Evolutionary conservation across 2,797 vertebrate genomes (phyloP).

Genomic region (Geotrypetes seraphini): DNA sequence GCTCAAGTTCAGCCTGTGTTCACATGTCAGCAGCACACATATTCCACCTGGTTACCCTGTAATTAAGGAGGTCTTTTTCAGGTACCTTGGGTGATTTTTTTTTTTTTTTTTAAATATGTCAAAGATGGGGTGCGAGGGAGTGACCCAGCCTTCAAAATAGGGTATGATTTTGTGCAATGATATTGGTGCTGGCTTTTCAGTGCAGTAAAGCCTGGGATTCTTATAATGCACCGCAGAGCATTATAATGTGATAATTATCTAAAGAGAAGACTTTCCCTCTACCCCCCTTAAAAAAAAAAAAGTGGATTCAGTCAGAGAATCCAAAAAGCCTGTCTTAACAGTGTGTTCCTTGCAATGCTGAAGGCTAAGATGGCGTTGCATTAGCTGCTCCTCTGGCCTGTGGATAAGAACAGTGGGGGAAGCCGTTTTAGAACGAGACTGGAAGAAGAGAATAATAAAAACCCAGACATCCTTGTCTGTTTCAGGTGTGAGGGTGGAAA

Average conservation of each 20-base stretch:
- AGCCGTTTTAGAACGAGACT: slow-evolving; percentile 34
- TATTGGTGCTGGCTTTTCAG: slow-evolving; percentile 49
- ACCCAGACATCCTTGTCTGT: slow-evolving; percentile 12
- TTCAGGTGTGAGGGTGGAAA: slow-evolving; percentile 41
- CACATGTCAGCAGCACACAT: slow-evolving; percentile 86
- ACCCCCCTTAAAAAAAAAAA: too few relatives aligned
- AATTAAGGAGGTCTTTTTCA: slow-evolving; percentile 67
- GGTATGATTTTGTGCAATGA: slow-evolving; percentile 45
- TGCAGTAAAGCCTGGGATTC: slow-evolving; percentile 42
- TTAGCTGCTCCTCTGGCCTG: slow-evolving; percentile 57
- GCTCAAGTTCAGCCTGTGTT: slow-evolving; percentile 95
- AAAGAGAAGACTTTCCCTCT: slow-evolving; percentile 28
- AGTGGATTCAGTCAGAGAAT: slow-evolving; percentile 47
- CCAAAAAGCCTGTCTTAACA: slow-evolving; percentile 55
- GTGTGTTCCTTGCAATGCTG: slow-evolving; percentile 40
- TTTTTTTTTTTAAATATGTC: too few relatives aligned
- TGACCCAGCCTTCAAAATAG: slow-evolving; percentile 20
- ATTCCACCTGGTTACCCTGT: slow-evolving; percentile 95
- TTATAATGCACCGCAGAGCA: slow-evolving; percentile 36
- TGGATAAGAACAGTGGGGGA: slow-evolving; percentile 40
- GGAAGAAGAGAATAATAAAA: slow-evolving; percentile 33
- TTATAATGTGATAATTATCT: too few relatives aligned
- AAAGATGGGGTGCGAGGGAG: slow-evolving; percentile 9
- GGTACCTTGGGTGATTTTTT: slow-evolving; percentile 18
- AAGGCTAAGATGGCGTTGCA: slow-evolving; percentile 48